A percentile compares a stretch with the other conserved stretches of the same genome.
Evolutionary conservation across 1,140 invertebrate genomes (phyloP).

Genomic region (Drosophila arawakana): DNA sequence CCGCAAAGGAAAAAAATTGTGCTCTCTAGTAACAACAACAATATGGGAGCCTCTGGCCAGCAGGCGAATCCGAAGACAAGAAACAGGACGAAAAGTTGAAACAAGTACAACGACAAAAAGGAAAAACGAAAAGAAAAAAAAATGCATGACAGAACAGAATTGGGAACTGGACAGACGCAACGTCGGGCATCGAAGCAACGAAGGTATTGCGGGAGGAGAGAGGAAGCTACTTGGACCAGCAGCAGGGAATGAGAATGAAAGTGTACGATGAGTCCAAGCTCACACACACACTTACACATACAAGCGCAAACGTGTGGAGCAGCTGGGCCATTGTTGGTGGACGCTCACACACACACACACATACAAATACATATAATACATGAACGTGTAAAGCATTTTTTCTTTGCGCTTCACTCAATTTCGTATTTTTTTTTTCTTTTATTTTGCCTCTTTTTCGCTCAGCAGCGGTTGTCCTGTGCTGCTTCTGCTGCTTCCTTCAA

Average conservation of each 20-base stretch:
- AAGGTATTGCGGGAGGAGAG: slow-evolving; percentile 14
- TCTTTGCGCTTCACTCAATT: slow-evolving; percentile 80
- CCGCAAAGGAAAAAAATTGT: slow-evolving; percentile 65
- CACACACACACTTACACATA: slow-evolving; percentile 20
- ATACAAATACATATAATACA: slow-evolving; percentile 37
- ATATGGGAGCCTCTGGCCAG: slow-evolving; percentile 44
- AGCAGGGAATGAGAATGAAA: slow-evolving; percentile 69
- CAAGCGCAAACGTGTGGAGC: slow-evolving; percentile 43
- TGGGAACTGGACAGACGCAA: slow-evolving; percentile 71
- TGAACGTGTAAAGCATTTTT: slow-evolving; percentile 57
- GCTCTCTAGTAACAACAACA: slow-evolving; percentile 60
- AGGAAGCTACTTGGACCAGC: slow-evolving; percentile 58
- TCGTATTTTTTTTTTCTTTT: slow-evolving; percentile 71
- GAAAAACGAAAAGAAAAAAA: slow-evolving; percentile 49
- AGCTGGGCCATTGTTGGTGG: slow-evolving; percentile 71
- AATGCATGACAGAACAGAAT: slow-evolving; percentile 55
- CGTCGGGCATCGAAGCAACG: slow-evolving; percentile 52
- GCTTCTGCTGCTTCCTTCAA: slow-evolving; percentile 64
- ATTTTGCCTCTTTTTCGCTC: slow-evolving; percentile 64
- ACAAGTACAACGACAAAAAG: slow-evolving; percentile 24
- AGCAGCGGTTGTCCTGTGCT: slow-evolving; percentile 40
- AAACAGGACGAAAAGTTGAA: slow-evolving; percentile 79
- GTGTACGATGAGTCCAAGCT: slow-evolving; percentile 62
- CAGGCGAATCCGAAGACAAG: slow-evolving; percentile 77
- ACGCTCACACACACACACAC: slow-evolving; percentile 43